A percentile compares a stretch with the other conserved stretches of the same genome.
phyloP scores from a whole-genome alignment of 2,113 vertebrate species.

The Urocitellus parryii region DNA sequence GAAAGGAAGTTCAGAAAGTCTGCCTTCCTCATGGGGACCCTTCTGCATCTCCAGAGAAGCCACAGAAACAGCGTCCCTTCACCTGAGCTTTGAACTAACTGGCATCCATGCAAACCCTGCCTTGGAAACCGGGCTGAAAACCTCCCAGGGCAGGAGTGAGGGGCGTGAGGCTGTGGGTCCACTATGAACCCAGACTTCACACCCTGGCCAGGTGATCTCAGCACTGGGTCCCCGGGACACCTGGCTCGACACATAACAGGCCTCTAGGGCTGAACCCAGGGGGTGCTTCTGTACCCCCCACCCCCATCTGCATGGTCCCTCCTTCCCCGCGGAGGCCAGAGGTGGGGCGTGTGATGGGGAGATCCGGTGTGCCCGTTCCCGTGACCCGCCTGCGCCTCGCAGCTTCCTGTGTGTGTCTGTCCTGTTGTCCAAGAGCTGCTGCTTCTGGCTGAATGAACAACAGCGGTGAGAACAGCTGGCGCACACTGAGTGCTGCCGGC shows the following conservation, averaged over 20 bases:
- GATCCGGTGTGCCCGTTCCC: accelerated
- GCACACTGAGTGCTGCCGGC: accelerated
- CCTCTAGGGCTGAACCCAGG: accelerated
- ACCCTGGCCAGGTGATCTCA: accelerated
- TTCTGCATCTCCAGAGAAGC: not conserved
- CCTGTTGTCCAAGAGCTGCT: not conserved
- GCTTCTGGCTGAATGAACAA: not conserved
- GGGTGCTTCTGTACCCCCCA: not conserved
- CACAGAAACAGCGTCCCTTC: not conserved
- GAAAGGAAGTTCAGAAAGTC: not conserved
- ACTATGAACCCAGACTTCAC: accelerated
- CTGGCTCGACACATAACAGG: accelerated
- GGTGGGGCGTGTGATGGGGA: not conserved
- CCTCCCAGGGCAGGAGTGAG: accelerated
- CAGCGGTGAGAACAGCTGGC: too few relatives aligned
- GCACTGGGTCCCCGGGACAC: accelerated
- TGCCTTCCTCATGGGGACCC: accelerated
- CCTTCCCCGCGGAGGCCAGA: accelerated
- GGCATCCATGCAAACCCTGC: not conserved
- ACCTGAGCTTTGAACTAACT: not conserved
- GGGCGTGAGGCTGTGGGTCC: accelerated
- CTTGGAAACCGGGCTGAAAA: accelerated
- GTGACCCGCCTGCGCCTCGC: accelerated
- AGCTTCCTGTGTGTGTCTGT: not conserved
- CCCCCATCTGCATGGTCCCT: not conserved